These are phyloP conservation scores for Albula goreensis DNA, from an alignment of 2,113 vertebrate genomes.

Conservation along the genomic window DNA sequence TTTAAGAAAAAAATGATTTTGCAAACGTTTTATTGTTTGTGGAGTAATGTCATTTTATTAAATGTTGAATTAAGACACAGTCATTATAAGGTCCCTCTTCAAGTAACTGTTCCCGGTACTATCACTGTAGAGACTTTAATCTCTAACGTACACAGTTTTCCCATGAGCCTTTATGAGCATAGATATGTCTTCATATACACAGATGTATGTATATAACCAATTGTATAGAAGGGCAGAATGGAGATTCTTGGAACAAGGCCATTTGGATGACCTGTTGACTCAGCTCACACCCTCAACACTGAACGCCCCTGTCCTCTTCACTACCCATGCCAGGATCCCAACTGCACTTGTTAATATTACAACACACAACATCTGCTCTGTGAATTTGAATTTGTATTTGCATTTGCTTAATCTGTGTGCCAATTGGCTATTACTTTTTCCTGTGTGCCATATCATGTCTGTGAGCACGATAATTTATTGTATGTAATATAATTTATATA, in stretches of 20 bases:
- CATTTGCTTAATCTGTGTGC: conserved; percentile 25
- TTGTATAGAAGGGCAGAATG: background rate
- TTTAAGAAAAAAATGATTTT: too few species aligned
- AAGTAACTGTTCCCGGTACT: too few species aligned
- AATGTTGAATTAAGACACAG: too few species aligned
- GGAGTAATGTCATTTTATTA: too few species aligned
- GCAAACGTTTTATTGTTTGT: too few species aligned
- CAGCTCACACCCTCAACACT: background rate
- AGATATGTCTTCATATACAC: background rate
- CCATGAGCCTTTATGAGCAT: background rate
- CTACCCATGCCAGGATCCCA: conserved; percentile 7
- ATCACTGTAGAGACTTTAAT: too few species aligned
- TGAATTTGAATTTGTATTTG: conserved; percentile 14
- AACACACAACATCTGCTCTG: conserved; percentile 33
- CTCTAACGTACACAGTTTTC: background rate
- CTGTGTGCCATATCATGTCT: conserved; percentile 18
- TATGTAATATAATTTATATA: too few species aligned
- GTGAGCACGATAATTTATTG: too few species aligned
- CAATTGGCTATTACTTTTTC: conserved; percentile 32
- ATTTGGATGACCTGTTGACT: background rate
- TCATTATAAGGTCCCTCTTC: too few species aligned
- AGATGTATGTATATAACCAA: background rate
- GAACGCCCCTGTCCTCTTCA: background rate
- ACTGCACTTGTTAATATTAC: conserved; percentile 40
- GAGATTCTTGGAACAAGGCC: background rate